Conservation (phyloP, 2,797 vertebrate species). For the Poeciliopsis gracilis region DNA sequence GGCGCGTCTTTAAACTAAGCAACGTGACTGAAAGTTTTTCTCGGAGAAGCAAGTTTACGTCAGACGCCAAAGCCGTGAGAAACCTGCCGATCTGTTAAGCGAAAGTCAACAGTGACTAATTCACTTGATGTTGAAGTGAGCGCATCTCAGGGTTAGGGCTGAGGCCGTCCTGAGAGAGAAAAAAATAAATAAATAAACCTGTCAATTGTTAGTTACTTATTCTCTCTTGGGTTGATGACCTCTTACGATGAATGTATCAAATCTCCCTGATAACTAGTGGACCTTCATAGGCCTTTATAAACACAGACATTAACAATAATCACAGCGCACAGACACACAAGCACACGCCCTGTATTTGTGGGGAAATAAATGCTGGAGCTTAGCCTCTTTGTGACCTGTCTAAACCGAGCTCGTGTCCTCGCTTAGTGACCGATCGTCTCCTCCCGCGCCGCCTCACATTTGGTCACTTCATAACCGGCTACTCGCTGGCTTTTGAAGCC, state of each 20-base stretch:
- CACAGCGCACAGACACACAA: conserved; percentile 30
- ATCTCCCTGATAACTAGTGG: conserved; percentile 18
- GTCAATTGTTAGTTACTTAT: conserved; percentile 12
- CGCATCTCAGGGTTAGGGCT: not conserved
- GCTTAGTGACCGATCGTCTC: conserved; percentile 41
- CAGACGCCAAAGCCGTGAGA: not conserved
- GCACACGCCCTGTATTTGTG: conserved; percentile 51
- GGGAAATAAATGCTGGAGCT: conserved; percentile 23
- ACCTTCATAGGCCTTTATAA: conserved; percentile 43
- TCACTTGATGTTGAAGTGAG: not conserved
- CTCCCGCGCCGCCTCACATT: not conserved
- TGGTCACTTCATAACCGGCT: not conserved
- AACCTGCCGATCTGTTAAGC: not conserved
- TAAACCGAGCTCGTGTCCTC: conserved; percentile 19
- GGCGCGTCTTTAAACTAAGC: not conserved
- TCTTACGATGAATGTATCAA: conserved; percentile 7
- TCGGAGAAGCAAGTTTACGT: not conserved
- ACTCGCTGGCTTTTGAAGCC: not conserved
- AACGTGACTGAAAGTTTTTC: not conserved
- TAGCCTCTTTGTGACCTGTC: conserved; percentile 43
- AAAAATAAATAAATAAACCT: not conserved
- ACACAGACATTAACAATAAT: conserved; percentile 62
- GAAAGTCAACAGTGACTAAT: not conserved
- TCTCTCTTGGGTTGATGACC: conserved; percentile 15
- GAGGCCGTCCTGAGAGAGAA: not conserved